These are phyloP conservation scores for Coleophora deauratella DNA, from an alignment of 2,888 invertebrate genomes.

Conservation along the genomic window DNA sequence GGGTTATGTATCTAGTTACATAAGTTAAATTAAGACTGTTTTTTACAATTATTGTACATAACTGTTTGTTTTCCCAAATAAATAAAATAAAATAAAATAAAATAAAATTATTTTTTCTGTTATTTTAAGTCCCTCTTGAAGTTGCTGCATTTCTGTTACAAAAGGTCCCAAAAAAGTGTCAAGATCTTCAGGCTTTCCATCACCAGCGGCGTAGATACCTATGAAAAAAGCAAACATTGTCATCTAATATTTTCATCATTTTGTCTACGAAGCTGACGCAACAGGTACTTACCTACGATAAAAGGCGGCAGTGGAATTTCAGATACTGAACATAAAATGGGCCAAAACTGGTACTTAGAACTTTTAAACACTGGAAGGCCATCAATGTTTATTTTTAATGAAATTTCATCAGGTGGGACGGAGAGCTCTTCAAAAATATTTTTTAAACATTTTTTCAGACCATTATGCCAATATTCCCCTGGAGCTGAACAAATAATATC, in stretches of 20 bases:
- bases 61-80: no score
- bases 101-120: no score
- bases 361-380: slow-evolving; percentile 9
- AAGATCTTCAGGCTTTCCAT: slow-evolving; percentile 1
- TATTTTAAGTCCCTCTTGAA: no score
- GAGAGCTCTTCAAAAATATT: not conserved
- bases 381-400: slow-evolving; percentile 7
- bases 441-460: slow-evolving; percentile 3
- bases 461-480: slow-evolving; percentile 5
- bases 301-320: slow-evolving; percentile 4
- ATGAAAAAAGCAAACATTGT: not conserved
- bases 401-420: not conserved
- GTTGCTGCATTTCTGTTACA: slow-evolving; percentile 3
- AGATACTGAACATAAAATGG: slow-evolving; percentile 3
- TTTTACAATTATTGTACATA: no score
- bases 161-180: slow-evolving; percentile 2
- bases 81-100: no score
- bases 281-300: not conserved
- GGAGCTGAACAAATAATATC: not conserved
- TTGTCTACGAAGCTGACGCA: no score
- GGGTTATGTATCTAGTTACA: not conserved
- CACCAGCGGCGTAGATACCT: slow-evolving; percentile 1
- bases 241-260: not conserved
- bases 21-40: no score
- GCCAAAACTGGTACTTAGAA: slow-evolving; percentile 6